Conservation (phyloP, 2,113 vertebrate genomes). For the Syngnathoides biaculeatus region DNA sequence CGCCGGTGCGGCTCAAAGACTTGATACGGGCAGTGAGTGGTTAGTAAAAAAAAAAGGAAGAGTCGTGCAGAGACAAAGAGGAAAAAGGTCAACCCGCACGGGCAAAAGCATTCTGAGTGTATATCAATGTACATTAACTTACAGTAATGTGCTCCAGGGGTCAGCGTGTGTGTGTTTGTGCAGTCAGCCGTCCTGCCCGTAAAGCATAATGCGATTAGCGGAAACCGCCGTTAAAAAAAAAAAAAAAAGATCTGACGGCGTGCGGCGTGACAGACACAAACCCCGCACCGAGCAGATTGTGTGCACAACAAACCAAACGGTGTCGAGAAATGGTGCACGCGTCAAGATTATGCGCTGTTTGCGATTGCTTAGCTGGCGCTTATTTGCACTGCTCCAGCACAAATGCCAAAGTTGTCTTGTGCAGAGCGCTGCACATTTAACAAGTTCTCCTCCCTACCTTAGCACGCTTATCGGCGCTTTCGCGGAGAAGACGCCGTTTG, state of each 20-base stretch:
- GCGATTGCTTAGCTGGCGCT: conserved; percentile 53
- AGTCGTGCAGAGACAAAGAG: conserved; percentile 15
- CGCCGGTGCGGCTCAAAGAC: conserved; percentile 23
- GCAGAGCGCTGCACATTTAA: conserved; percentile 62
- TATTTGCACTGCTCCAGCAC: conserved; percentile 58
- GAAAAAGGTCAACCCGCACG: conserved; percentile 37
- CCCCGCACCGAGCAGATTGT: conserved; percentile 31
- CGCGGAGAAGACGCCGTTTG: too few relatives aligned
- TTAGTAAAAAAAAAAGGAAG: conserved; percentile 39
- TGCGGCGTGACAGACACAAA: conserved; percentile 31
- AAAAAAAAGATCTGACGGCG: conserved; percentile 18
- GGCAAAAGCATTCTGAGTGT: conserved; percentile 26
- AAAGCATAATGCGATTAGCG: conserved; percentile 13
- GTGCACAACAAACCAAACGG: conserved; percentile 34
- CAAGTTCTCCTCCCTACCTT: conserved; percentile 41
- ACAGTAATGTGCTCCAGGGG: background rate
- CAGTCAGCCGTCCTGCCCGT: conserved; percentile 11
- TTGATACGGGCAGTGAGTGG: conserved; percentile 17
- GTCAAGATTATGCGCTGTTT: conserved; percentile 52
- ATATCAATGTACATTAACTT: conserved; percentile 4
- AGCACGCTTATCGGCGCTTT: conserved; percentile 39
- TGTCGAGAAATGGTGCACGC: conserved; percentile 36
- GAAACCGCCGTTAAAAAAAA: conserved; percentile 1
- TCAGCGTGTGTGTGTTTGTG: conserved; percentile 15
- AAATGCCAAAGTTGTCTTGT: conserved; percentile 65